A percentile compares a stretch with the other conserved stretches of the same genome.
These are phyloP conservation scores for Eutolmus rufibarbis DNA, from an alignment of 2,888 invertebrate species.

Conservation along the genomic window DNA sequence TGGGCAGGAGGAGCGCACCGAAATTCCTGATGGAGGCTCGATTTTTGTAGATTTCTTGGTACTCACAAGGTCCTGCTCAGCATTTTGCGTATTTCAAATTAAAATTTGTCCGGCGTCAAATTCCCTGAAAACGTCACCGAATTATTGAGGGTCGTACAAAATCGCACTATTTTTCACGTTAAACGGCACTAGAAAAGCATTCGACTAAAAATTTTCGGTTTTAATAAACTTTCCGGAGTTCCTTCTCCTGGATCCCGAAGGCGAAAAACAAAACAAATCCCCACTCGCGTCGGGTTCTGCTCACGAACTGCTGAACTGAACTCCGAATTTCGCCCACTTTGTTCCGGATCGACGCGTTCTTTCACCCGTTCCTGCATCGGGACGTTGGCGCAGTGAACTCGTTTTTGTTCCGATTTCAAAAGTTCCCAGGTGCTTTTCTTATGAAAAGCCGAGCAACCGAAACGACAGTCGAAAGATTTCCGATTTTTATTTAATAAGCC, in stretches of 20 bases:
- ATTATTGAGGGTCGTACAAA: not conserved
- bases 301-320: not conserved
- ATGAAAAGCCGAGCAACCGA: too few species aligned
- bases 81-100: not conserved
- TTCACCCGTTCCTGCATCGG: not conserved
- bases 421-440: not conserved
- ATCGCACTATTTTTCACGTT: not conserved
- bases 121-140: not conserved
- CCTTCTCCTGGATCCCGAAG: not conserved
- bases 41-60: not conserved
- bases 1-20: not conserved
- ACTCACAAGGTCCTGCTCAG: conserved; percentile 26
- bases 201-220: not conserved
- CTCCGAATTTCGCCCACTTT: not conserved
- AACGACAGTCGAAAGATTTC: too few species aligned
- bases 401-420: not conserved
- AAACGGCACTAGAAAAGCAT: not conserved
- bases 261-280: not conserved
- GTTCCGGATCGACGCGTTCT: not conserved
- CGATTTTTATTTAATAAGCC: not conserved
- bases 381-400: not conserved
- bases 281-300: not conserved
- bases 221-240: not conserved
- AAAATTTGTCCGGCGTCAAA: not conserved
- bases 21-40: not conserved